Base-by-base conservation (phyloP, 2,888 invertebrate genomes). In the Drosophila mulleri region DNA sequence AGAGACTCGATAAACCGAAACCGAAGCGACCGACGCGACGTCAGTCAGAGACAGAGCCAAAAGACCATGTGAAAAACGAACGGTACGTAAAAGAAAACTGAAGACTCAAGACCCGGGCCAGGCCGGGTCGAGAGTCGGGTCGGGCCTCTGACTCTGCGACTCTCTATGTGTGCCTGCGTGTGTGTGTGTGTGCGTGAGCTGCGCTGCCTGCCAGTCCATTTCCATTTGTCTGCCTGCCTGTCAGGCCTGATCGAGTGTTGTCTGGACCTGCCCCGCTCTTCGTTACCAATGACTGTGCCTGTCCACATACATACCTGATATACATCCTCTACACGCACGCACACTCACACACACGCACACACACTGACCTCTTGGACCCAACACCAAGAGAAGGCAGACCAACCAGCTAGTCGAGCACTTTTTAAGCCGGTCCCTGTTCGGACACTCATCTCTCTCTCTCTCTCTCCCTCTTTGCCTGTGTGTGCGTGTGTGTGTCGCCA, bases 31-130 rank as follows among this genome's bases (percentile, higher is more conserved):
- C 65, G 75, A 71, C 68, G 74, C 80, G 64, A 69, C 67, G 67
- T 65, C 67, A 67, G 62, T 65, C 67, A 67, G 62, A 70, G 67
- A 16, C 75, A 63, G 58, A 67, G 70, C 61, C 58, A 68, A 71
- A 60, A 81, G 68, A 78, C 75, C 71, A 80, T 72, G 72, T 78
- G 78, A 77, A 72, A 77, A 82, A 72, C 78, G 82, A 82, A 82
- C 82, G 77, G 80, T 77, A 75, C 59, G 78, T 26, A 54, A 71
- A 72, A 67, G 72, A 75, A 75, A 69, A 72, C 74, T 59, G 20
- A 78, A 78, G 68, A 67, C 71, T 67, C 53, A 61, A 76, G 73
- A 80, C 64, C 52, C 50, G 47, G 52, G 52, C 39, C 47, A 11
- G 59, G 32, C 48, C 59, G 48, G 60, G 64, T 66, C 66, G 69